These are phyloP conservation scores for Archegozetes longisetosus DNA, from an alignment of 1,140 invertebrate genomes.

Conservation along the genomic window DNA sequence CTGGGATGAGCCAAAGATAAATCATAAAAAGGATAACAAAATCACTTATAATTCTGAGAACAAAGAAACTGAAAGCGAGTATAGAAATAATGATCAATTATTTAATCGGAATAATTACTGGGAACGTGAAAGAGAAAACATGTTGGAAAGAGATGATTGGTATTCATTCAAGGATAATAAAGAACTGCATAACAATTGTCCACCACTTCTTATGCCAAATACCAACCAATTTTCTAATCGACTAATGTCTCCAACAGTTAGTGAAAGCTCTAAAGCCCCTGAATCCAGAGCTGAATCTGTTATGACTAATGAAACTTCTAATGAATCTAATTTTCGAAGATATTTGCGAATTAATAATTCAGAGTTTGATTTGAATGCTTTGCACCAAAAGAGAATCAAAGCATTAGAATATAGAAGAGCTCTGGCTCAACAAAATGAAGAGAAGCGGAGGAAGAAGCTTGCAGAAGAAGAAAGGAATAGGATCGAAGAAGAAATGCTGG, in stretches of 20 bases:
- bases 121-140: background rate
- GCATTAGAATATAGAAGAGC: background rate
- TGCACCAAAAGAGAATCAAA: background rate
- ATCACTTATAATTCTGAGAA: too few relatives aligned
- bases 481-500: background rate
- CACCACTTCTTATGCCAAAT: background rate
- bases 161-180: background rate
- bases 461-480: background rate
- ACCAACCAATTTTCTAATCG: slow-evolving; percentile 4
- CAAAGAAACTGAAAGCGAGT: too few relatives aligned
- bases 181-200: background rate
- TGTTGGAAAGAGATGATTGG: background rate
- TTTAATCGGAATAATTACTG: background rate
- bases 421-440: background rate
- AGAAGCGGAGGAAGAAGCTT: background rate
- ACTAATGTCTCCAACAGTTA: background rate
- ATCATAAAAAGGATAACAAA: too few relatives aligned
- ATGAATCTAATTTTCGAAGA: background rate
- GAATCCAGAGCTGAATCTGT: background rate
- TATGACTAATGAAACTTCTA: background rate
- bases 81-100: background rate
- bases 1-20: too few relatives aligned
- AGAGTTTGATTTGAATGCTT: background rate
- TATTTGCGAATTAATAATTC: background rate
- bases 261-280: background rate